A percentile compares a stretch with the other conserved stretches of the same genome.
phyloP scores from a whole-genome alignment of 2,888 invertebrate genomes.

The Stictocephala bisonia region DNA sequence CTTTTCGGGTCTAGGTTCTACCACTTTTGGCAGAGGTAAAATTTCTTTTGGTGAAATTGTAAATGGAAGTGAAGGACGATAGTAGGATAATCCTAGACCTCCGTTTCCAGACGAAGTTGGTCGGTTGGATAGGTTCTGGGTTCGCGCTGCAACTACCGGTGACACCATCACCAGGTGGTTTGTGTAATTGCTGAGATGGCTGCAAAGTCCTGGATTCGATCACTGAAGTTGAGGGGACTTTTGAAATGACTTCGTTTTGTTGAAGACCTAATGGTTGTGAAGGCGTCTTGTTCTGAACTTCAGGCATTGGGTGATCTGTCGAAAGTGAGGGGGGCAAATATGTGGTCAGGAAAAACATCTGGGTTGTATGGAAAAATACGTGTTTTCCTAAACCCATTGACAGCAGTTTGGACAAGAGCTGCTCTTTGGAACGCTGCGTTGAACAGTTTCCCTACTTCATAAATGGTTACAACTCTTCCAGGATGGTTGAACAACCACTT shows the following conservation, averaged over 20 bases:
- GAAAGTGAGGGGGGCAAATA: constrained; percentile 20
- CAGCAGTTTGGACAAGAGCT: not conserved
- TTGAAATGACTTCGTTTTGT: constrained; percentile 14
- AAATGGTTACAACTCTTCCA: constrained; percentile 57
- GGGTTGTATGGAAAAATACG: constrained; percentile 13
- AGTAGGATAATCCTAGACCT: constrained; percentile 32
- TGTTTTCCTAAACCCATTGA: not conserved
- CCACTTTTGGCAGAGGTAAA: constrained; percentile 28
- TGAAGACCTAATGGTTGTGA: too few relatives aligned
- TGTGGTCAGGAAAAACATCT: constrained; percentile 15
- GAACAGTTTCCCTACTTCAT: constrained; percentile 54
- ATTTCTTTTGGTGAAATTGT: constrained; percentile 26
- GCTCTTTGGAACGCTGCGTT: not conserved
- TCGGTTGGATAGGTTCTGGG: too few relatives aligned
- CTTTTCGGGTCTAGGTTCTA: constrained; percentile 15
- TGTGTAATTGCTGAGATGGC: not conserved
- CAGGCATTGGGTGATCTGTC: constrained; percentile 12
- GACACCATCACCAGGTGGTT: too few relatives aligned
- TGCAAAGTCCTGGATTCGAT: constrained; percentile 21
- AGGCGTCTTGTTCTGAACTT: constrained; percentile 14
- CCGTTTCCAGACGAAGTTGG: constrained; percentile 28
- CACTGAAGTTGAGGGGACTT: constrained; percentile 10
- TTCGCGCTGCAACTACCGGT: too few relatives aligned
- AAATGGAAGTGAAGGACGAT: too few relatives aligned
- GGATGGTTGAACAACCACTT: constrained; percentile 56